These are phyloP conservation scores for Panagrolaimus sp. DNA, from an alignment of 1,140 invertebrate species.

Conservation along the genomic window DNA sequence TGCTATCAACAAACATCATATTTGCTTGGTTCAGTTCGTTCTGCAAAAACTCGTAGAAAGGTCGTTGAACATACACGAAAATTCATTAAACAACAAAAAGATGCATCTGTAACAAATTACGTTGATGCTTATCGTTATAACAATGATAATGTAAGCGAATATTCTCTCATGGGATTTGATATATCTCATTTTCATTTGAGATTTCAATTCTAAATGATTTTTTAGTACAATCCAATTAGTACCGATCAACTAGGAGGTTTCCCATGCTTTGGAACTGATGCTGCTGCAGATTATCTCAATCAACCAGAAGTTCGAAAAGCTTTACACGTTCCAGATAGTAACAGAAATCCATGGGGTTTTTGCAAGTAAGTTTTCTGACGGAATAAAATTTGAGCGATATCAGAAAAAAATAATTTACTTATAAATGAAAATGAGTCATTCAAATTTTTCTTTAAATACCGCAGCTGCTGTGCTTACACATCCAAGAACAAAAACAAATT, in stretches of 20 bases:
- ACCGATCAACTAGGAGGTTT: conserved; percentile 43
- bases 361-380: background rate
- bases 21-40: conserved; percentile 16
- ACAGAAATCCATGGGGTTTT: background rate
- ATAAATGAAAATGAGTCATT: no score
- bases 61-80: background rate
- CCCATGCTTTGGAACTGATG: conserved; percentile 59
- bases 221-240: conserved; percentile 16
- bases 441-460: no score
- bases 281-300: conserved; percentile 59
- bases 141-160: conserved; percentile 10
- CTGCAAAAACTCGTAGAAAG: background rate
- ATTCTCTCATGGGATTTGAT: background rate
- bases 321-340: conserved; percentile 55
- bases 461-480: no score
- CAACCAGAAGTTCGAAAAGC: conserved; percentile 55
- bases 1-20: conserved; percentile 35
- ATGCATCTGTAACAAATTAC: background rate
- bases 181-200: no score
- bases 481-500: no score
- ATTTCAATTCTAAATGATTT: background rate
- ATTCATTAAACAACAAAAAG: background rate
- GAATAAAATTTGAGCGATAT: no score
- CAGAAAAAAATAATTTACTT: no score
- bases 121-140: background rate